These are phyloP conservation scores for Physocephala rufipes DNA, from an alignment of 2,888 invertebrate genomes.

Conservation along the genomic window DNA sequence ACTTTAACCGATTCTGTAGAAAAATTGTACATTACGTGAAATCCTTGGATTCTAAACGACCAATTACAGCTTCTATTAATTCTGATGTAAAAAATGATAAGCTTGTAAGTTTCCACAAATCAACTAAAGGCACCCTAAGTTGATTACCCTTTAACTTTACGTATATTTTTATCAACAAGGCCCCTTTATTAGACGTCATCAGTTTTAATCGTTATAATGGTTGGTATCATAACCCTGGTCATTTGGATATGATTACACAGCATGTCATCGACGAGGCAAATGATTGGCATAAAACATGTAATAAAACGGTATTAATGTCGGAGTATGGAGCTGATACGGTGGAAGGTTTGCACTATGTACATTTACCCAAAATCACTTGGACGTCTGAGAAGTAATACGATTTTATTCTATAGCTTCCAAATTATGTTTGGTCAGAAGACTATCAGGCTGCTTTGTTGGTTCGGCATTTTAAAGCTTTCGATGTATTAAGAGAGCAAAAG, in stretches of 20 bases:
- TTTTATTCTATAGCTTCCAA: slow-evolving; percentile 70
- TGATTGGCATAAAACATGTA: slow-evolving; percentile 79
- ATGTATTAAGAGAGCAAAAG: slow-evolving; percentile 75
- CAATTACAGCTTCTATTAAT: slow-evolving; percentile 84
- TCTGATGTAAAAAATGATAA: slow-evolving; percentile 71
- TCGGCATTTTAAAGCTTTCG: slow-evolving; percentile 92
- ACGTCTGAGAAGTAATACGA: not conserved
- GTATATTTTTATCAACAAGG: slow-evolving; percentile 67
- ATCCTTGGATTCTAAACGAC: slow-evolving; percentile 80
- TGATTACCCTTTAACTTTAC: no score
- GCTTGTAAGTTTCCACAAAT: slow-evolving; percentile 71
- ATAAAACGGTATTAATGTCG: slow-evolving; percentile 90
- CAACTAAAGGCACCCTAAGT: no score
- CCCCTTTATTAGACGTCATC: slow-evolving; percentile 83
- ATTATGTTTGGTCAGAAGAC: slow-evolving; percentile 94
- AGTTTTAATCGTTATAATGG: slow-evolving; percentile 96
- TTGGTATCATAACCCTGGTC: slow-evolving; percentile 91
- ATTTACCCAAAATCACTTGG: not conserved
- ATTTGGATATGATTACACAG: slow-evolving; percentile 76
- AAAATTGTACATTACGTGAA: slow-evolving; percentile 79
- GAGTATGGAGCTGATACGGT: slow-evolving; percentile 98
- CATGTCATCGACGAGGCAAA: slow-evolving; percentile 79
- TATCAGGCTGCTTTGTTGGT: slow-evolving; percentile 86
- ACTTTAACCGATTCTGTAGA: slow-evolving; percentile 63
- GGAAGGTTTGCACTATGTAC: slow-evolving; percentile 88